phyloP scores from a whole-genome alignment of 92 coral and sea anemone species.

The Epizoanthus ramosus region DNA sequence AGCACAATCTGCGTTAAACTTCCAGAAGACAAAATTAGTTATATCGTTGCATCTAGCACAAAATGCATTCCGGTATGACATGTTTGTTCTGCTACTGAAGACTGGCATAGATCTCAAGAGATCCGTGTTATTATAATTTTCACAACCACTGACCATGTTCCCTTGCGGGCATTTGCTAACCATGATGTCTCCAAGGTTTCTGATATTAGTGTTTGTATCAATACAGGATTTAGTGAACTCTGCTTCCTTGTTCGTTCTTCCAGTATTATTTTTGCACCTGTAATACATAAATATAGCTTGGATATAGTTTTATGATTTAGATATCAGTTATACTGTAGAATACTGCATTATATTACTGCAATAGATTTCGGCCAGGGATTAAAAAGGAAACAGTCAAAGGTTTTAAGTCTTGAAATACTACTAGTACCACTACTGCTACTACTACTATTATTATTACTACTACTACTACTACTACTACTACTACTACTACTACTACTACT shows the following conservation, averaged over 20 bases:
- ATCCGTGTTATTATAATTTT: neutral
- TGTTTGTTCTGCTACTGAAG: neutral
- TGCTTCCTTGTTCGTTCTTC: neutral
- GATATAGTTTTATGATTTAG: neutral
- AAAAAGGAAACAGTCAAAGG: too few relatives aligned
- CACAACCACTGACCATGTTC: neutral
- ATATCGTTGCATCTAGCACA: constrained; percentile 22
- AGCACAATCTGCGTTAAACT: neutral
- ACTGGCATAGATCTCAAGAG: constrained; percentile 2
- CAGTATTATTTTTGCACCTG: neutral
- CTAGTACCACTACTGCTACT: too few relatives aligned
- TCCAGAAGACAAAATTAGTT: constrained; percentile 6
- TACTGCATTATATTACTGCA: too few relatives aligned
- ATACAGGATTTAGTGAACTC: neutral
- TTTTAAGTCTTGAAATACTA: too few relatives aligned
- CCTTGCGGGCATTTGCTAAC: neutral
- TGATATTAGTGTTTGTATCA: neutral
- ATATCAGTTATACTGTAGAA: too few relatives aligned
- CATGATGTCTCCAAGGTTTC: constrained; percentile 4
- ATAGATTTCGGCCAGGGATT: too few relatives aligned
- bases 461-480: too few relatives aligned
- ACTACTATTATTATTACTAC: too few relatives aligned
- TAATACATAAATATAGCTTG: neutral
- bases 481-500: too few relatives aligned
- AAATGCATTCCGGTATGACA: neutral